A percentile compares a stretch with the other conserved stretches of the same genome.
Evolutionary conservation across 1,140 invertebrate species (phyloP).

Genomic region (Sminthurinus signatus): DNA sequence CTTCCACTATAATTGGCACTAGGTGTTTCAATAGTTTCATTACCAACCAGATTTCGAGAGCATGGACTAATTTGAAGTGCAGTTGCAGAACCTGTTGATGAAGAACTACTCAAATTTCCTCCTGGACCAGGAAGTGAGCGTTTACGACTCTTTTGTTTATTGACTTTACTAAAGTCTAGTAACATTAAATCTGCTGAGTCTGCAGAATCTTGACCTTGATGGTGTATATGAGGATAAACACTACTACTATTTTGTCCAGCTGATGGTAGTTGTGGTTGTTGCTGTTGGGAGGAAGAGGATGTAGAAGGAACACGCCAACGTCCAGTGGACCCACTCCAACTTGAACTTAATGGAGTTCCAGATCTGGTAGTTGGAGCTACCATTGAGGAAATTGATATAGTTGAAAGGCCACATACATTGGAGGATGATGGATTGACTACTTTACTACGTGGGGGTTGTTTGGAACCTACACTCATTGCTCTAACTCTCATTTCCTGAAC

Average conservation of each 20-base stretch:
- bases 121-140: constrained; percentile 35
- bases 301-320: constrained; percentile 28
- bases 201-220: constrained; percentile 17
- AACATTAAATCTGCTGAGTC: constrained; percentile 36
- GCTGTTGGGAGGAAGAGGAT: constrained; percentile 2
- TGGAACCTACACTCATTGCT: constrained; percentile 34
- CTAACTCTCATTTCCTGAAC: constrained; percentile 17
- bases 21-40: constrained; percentile 7
- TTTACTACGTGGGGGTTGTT: constrained; percentile 7
- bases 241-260: neutral
- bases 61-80: constrained; percentile 29
- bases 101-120: constrained; percentile 20
- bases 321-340: constrained; percentile 39
- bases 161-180: constrained; percentile 36
- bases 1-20: too few species aligned
- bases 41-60: constrained; percentile 12
- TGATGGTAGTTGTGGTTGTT: neutral
- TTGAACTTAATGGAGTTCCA: constrained; percentile 1
- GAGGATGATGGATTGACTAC: neutral
- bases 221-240: neutral
- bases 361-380: too few species aligned
- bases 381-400: too few species aligned
- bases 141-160: constrained; percentile 33
- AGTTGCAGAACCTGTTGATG: constrained; percentile 15
- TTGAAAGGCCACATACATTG: neutral